Conservation (phyloP, 2,113 vertebrate species). For the Progne subis region DNA sequence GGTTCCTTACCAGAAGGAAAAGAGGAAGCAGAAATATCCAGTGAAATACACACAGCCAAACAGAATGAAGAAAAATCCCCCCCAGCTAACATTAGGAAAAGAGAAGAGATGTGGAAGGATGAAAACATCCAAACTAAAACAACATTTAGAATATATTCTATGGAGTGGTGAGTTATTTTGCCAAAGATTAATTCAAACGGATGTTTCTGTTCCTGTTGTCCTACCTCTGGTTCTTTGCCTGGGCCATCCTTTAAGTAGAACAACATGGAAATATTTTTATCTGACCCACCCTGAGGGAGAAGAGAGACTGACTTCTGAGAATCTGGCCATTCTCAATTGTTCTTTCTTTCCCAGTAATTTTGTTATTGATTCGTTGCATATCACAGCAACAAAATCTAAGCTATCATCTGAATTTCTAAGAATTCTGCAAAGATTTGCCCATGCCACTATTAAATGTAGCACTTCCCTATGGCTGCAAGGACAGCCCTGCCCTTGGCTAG, state of each 20-base stretch:
- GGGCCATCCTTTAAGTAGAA: neutral
- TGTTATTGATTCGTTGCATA: neutral
- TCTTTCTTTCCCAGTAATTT: neutral
- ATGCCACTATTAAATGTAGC: accelerated
- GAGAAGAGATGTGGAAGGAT: neutral
- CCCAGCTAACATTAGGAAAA: neutral
- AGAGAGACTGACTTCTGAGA: neutral
- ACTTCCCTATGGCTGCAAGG: neutral
- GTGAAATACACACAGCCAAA: neutral
- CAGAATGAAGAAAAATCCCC: neutral
- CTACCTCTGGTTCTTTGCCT: neutral
- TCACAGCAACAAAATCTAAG: neutral
- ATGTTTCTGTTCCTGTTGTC: neutral
- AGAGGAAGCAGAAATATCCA: neutral
- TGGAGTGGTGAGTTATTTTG: neutral
- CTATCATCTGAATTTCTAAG: neutral
- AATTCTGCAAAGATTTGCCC: neutral
- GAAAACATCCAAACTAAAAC: neutral
- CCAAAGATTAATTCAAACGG: neutral
- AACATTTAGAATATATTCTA: neutral
- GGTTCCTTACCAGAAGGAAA: neutral
- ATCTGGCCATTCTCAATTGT: neutral
- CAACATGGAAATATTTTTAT: neutral
- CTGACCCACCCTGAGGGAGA: neutral
- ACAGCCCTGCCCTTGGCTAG: neutral